Evolutionary conservation across 2,113 vertebrate genomes (phyloP).

Genomic region (Butorides virescens): DNA sequence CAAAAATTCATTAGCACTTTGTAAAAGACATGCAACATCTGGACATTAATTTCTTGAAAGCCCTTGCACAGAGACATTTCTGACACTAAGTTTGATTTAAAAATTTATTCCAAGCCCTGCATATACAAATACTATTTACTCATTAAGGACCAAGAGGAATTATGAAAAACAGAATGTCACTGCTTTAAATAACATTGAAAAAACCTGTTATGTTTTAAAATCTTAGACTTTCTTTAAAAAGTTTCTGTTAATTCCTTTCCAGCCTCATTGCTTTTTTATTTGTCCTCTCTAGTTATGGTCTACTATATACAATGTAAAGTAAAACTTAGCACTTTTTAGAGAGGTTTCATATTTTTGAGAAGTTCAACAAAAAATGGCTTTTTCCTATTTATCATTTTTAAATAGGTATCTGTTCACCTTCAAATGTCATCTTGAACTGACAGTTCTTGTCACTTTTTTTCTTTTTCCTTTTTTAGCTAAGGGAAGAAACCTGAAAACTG

Average conservation of each 20-base stretch:
- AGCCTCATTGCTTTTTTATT: background rate
- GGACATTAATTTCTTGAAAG: background rate
- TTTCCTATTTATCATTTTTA: background rate
- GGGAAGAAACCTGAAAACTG: background rate
- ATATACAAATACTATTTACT: background rate
- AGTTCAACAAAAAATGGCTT: background rate
- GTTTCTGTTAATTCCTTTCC: background rate
- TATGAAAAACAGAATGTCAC: background rate
- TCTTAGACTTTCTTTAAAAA: background rate
- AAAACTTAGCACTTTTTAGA: background rate
- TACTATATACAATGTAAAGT: background rate
- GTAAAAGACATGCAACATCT: background rate
- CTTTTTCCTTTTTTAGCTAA: fast-evolving
- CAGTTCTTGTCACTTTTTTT: background rate
- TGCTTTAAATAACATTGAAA: background rate
- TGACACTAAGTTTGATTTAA: background rate
- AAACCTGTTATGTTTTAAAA: background rate
- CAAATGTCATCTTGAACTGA: background rate
- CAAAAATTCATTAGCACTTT: background rate
- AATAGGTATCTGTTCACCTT: background rate
- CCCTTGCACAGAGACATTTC: background rate
- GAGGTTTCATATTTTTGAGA: background rate
- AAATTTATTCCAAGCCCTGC: background rate
- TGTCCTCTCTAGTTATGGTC: background rate
- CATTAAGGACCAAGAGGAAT: background rate